Evolutionary conservation across 2,888 invertebrate species (phyloP).

Genomic region (Acleris emargana): DNA sequence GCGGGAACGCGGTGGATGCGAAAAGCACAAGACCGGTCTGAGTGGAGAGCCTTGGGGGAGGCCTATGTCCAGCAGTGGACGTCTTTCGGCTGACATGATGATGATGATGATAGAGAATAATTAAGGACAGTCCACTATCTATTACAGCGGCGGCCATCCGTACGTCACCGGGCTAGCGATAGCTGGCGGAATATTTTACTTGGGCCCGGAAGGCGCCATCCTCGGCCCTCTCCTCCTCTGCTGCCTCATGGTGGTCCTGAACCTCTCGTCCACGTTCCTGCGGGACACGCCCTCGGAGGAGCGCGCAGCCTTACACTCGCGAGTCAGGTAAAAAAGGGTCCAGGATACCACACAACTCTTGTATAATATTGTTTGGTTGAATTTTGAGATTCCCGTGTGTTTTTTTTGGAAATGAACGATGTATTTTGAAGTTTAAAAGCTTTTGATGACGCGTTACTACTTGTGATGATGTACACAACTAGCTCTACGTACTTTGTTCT

Average conservation of each 20-base stretch:
- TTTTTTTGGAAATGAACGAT: constrained; percentile 17
- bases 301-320: constrained; percentile 73
- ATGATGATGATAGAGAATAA: too few species aligned
- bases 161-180: constrained; percentile 98
- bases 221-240: constrained; percentile 98
- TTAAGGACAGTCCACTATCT: too few species aligned
- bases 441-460: neutral
- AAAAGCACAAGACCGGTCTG: too few species aligned
- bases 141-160: constrained; percentile 93
- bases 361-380: constrained; percentile 10
- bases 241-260: constrained; percentile 95
- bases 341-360: neutral
- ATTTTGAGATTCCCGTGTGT: constrained; percentile 18
- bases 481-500: neutral
- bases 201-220: constrained; percentile 98
- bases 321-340: constrained; percentile 72
- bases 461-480: too few species aligned
- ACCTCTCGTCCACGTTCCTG: constrained; percentile 89
- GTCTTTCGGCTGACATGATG: too few species aligned
- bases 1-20: too few species aligned
- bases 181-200: constrained; percentile 98
- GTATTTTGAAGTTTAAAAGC: constrained; percentile 22
- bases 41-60: too few species aligned
- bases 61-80: too few species aligned
- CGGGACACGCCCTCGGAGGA: constrained; percentile 87